phyloP scores from a whole-genome alignment of 2,888 invertebrate species.

The Euproctis similis region DNA sequence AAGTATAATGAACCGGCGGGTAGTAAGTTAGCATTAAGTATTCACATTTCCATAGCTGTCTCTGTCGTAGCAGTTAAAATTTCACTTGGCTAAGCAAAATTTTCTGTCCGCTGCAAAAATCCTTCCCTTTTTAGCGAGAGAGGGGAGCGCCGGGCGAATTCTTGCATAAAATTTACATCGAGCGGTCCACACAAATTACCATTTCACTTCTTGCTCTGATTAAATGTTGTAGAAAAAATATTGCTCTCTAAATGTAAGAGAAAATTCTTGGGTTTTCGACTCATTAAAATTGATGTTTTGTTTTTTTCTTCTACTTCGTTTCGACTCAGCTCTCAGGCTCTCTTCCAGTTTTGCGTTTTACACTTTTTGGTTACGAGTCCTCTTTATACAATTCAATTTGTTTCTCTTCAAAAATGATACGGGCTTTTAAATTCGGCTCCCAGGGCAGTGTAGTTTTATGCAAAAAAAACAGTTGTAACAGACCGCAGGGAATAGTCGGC shows the following conservation, averaged over 20 bases:
- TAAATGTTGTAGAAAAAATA: slow-evolving; percentile 76
- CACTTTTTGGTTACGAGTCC: slow-evolving; percentile 25
- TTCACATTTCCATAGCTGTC: slow-evolving; percentile 71
- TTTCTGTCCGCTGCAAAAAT: slow-evolving; percentile 74
- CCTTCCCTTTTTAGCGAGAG: slow-evolving; percentile 65
- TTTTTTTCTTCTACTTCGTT: slow-evolving; percentile 38
- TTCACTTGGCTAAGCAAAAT: slow-evolving; percentile 75
- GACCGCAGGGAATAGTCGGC: slow-evolving; percentile 21
- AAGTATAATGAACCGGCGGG: slow-evolving; percentile 72
- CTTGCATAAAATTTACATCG: slow-evolving; percentile 76
- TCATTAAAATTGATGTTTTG: slow-evolving; percentile 72
- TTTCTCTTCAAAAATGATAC: slow-evolving; percentile 23
- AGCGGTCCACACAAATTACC: slow-evolving; percentile 76
- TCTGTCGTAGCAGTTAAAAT: slow-evolving; percentile 74
- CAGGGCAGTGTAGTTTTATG: slow-evolving; percentile 14
- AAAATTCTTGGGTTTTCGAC: slow-evolving; percentile 70
- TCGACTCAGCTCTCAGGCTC: slow-evolving; percentile 29
- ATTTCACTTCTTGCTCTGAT: slow-evolving; percentile 75
- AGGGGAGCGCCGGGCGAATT: slow-evolving; percentile 65
- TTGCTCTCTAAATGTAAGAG: slow-evolving; percentile 71
- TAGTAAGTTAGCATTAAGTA: slow-evolving; percentile 74
- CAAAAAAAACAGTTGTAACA: slow-evolving; percentile 18
- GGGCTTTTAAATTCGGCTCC: slow-evolving; percentile 16
- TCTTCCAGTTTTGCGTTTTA: slow-evolving; percentile 38
- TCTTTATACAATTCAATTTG: slow-evolving; percentile 34